These are phyloP conservation scores for Periphyllus acericola DNA, from an alignment of 2,888 invertebrate species.

Conservation along the genomic window DNA sequence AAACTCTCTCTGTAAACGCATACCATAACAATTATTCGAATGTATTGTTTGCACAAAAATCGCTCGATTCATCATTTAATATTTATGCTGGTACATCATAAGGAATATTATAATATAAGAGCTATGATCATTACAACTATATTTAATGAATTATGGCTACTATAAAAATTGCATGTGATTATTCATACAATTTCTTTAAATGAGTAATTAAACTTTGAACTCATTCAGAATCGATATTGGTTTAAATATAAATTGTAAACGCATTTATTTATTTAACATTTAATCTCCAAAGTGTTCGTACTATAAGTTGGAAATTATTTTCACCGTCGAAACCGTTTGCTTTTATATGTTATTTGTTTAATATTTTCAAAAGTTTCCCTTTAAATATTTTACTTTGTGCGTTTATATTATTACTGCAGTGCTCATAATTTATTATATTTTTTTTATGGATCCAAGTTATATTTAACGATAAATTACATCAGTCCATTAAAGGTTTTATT, in stretches of 20 bases:
- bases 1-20: not conserved
- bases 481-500: not conserved
- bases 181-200: not conserved
- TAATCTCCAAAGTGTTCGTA: not conserved
- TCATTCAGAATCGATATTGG: not conserved
- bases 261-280: not conserved
- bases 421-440: conserved; percentile 1
- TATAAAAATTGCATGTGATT: not conserved
- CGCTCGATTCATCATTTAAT: not conserved
- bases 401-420: not conserved
- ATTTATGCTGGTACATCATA: not conserved
- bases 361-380: not conserved
- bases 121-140: not conserved
- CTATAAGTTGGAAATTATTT: not conserved
- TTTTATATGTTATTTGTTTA: not conserved
- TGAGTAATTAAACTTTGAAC: conserved; percentile 11
- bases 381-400: not conserved
- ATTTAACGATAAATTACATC: conserved; percentile 10
- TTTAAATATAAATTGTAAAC: conserved; percentile 7
- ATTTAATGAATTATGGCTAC: not conserved
- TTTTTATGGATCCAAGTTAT: not conserved
- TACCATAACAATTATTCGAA: not conserved
- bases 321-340: not conserved
- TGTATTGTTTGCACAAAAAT: not conserved
- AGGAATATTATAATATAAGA: not conserved